These are phyloP conservation scores for Scortum barcoo DNA, from an alignment of 2,113 vertebrate genomes.

Conservation along the genomic window DNA sequence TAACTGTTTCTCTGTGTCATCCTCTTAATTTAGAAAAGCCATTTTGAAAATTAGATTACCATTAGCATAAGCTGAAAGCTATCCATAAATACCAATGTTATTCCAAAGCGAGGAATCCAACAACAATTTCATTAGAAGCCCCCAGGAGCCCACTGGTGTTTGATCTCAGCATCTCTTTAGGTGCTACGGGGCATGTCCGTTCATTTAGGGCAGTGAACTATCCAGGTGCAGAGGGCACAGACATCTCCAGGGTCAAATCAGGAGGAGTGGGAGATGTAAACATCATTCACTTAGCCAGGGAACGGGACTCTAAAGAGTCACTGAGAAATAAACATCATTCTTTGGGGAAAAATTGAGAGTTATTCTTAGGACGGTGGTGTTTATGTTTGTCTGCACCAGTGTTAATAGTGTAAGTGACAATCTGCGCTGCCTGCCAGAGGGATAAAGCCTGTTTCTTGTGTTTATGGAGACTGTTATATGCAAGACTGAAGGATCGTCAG, in stretches of 20 bases:
- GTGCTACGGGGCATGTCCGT: constrained; percentile 51
- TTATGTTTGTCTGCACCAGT: constrained; percentile 73
- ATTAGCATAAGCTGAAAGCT: constrained; percentile 63
- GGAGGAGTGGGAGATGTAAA: constrained; percentile 70
- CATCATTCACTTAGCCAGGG: constrained; percentile 61
- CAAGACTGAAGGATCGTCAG: constrained; percentile 17
- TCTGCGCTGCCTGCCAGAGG: constrained; percentile 39
- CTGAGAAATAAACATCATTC: constrained; percentile 76
- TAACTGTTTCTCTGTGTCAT: constrained; percentile 55
- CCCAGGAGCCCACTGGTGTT: constrained; percentile 30
- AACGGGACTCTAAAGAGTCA: constrained; percentile 50
- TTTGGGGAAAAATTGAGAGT: constrained; percentile 57
- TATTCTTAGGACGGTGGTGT: constrained; percentile 74
- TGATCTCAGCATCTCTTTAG: constrained; percentile 56
- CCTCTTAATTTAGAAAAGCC: constrained; percentile 65
- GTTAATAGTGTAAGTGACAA: constrained; percentile 68
- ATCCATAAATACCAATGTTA: constrained; percentile 63
- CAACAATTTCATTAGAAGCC: constrained; percentile 69
- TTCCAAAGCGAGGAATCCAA: constrained; percentile 51
- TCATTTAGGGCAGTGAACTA: constrained; percentile 65
- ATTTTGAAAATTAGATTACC: constrained; percentile 70
- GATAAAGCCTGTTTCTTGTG: constrained; percentile 43
- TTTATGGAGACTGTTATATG: constrained; percentile 38
- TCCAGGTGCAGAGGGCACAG: constrained; percentile 63
- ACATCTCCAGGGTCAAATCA: constrained; percentile 67